phyloP scores from a whole-genome alignment of 2,888 invertebrate genomes.

The Priocnemis perturbator region DNA sequence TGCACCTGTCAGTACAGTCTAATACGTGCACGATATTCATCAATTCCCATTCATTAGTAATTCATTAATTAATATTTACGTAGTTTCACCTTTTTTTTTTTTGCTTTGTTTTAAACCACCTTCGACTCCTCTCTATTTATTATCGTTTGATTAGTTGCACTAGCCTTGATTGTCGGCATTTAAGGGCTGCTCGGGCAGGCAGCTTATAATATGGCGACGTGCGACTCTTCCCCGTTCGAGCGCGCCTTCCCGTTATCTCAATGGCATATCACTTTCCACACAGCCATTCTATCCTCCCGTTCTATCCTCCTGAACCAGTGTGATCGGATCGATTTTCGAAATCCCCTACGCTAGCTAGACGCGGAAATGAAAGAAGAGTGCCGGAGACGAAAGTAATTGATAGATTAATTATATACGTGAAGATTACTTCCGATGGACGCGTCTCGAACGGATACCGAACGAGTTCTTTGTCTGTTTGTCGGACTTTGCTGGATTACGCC shows the following conservation, averaged over 20 bases:
- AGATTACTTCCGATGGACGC: conserved; percentile 19
- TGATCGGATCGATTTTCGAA: too few relatives aligned
- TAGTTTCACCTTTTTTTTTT: background rate
- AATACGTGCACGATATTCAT: background rate
- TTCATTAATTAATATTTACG: background rate
- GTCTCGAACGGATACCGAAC: conserved; percentile 15
- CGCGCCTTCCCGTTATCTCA: conserved; percentile 22
- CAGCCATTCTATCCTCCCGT: conserved; percentile 17
- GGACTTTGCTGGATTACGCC: background rate
- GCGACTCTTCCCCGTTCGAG: conserved; percentile 53
- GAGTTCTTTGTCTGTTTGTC: conserved; percentile 14
- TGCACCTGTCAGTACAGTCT: too few relatives aligned
- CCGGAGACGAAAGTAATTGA: too few relatives aligned
- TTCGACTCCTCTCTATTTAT: conserved; percentile 53
- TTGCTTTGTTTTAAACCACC: background rate
- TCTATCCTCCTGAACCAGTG: conserved; percentile 3
- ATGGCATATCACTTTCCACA: conserved; percentile 19
- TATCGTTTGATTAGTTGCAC: conserved; percentile 75
- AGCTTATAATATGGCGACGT: conserved; percentile 63
- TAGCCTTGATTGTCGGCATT: conserved; percentile 75
- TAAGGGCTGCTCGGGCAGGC: conserved; percentile 70
- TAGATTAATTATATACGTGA: too few relatives aligned
- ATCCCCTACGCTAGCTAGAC: too few relatives aligned
- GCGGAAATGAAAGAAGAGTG: too few relatives aligned
- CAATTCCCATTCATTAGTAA: background rate